Evolutionary conservation across 2,888 invertebrate species (phyloP).

Genomic region (Diarsia mendica): DNA sequence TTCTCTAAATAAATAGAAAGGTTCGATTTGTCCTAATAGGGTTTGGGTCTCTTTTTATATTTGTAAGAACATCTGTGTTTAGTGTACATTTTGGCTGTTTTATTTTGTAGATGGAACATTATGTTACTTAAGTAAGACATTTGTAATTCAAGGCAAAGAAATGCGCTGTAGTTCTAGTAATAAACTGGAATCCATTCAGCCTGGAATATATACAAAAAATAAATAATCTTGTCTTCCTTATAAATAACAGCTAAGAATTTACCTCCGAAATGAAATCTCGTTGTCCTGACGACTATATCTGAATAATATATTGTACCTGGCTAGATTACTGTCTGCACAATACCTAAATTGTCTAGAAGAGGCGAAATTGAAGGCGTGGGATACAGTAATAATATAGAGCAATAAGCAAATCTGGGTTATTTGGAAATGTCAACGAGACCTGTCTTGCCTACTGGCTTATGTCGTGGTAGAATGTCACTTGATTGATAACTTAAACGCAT

Average conservation of each 20-base stretch:
- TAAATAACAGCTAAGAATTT: neutral
- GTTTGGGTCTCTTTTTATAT: neutral
- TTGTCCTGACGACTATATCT: neutral
- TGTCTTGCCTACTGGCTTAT: neutral
- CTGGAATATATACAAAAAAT: neutral
- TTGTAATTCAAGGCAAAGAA: neutral
- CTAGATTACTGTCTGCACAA: neutral
- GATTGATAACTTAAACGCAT: neutral
- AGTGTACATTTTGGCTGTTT: neutral
- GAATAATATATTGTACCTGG: slow-evolving; percentile 18
- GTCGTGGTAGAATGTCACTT: neutral
- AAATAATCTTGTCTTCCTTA: neutral
- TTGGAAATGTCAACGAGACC: neutral
- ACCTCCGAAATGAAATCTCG: neutral
- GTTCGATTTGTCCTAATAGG: slow-evolving; percentile 8
- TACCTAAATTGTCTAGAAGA: neutral
- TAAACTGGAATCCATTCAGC: neutral
- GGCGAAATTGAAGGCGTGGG: slow-evolving; percentile 3
- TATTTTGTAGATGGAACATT: neutral
- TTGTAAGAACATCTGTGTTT: neutral
- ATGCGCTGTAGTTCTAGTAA: no score
- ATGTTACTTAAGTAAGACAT: neutral
- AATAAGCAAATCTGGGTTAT: slow-evolving; percentile 5
- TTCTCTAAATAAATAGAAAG: neutral
- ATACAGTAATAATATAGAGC: neutral